A percentile compares a stretch with the other conserved stretches of the same genome.
Evolutionary conservation across 2,113 vertebrate species (phyloP).

Genomic region (Megaptera novaeangliae): DNA sequence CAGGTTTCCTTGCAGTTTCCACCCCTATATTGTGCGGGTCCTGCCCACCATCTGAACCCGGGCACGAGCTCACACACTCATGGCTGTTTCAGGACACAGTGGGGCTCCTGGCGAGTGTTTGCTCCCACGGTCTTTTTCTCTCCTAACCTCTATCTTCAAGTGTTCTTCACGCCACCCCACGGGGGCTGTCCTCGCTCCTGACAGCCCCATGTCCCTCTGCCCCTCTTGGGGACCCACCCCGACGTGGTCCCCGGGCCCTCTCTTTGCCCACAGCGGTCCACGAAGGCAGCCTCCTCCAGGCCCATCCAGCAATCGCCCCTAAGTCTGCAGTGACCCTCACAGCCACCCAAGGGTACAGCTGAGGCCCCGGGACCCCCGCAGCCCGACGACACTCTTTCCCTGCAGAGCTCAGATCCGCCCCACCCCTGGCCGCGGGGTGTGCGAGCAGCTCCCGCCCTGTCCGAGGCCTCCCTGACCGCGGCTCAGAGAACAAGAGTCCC

Average conservation of each 20-base stretch:
- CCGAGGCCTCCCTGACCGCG: accelerated
- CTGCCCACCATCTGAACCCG: accelerated
- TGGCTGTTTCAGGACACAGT: not conserved
- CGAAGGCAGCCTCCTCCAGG: not conserved
- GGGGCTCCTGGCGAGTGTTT: not conserved
- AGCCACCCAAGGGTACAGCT: no score
- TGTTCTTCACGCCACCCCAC: accelerated
- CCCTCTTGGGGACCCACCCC: not conserved
- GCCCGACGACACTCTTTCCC: accelerated
- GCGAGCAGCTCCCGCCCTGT: not conserved
- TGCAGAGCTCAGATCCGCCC: accelerated
- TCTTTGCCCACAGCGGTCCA: not conserved
- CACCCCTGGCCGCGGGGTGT: accelerated
- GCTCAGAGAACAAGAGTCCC: not conserved
- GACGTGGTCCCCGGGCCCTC: not conserved
- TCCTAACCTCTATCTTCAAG: accelerated
- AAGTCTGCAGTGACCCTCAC: not conserved
- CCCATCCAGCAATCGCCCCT: not conserved
- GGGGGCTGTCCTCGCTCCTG: not conserved
- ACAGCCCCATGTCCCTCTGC: not conserved
- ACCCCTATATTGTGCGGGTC: accelerated
- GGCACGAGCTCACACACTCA: accelerated
- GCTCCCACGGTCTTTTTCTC: no score
- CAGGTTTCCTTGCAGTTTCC: no score
- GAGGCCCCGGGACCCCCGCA: accelerated